Evolutionary conservation across 2,888 invertebrate genomes (phyloP), one percentile per base, ranked within the genome.

Genomic region (Nasonia oneida): DNA sequence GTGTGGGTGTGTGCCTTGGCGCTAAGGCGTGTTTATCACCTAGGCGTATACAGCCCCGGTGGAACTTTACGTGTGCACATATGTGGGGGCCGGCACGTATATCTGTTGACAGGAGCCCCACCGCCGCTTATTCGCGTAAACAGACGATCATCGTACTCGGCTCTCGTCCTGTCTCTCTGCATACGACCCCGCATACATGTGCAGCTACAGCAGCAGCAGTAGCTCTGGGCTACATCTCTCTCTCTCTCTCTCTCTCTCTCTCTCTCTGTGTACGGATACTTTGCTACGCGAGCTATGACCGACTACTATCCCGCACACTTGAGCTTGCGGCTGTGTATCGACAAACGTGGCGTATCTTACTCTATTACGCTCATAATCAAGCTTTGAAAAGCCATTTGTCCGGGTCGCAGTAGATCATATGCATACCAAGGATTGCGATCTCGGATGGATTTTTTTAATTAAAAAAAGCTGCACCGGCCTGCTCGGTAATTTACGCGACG

Each of bases 141-240:
- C 76, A 77, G 57, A 77, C 76, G 76, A 77, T 77, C 76, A 57
- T 77, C 76, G 73, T 39, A 39, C 39, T 39, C 10, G 42, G 23
- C 4, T 18, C 33, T 37, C 42, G 73, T 67, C 29, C 67, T 67
- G 12, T 12, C n/a, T 10, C 61, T 33, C 67, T 74, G 47, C 18
- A n/a, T 29, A 47, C n/a, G 47, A 47, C 42, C 71, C 71, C 71
- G 71, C 39, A 71, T 71, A 42, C 33, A 14, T 33, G n/a, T 61
- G n/a, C 57, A 42, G 8, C 29, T 42, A 42, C 42, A 42, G 47
- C 12, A 47, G 47, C 12, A 47, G 42, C 12, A 42, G 42, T 2
- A 47, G 67, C 67, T 67, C 67, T 14, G 23, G 67, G 67, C 67
- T 33, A 33, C 3, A 67, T 67, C 29, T 61, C 61, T 18, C 29